Percentiles rank a stretch among this genome's conserved stretches.
Evolutionary conservation across 92 coral and sea anemone species (phyloP).

Genomic region (Palythoa grandiflora): DNA sequence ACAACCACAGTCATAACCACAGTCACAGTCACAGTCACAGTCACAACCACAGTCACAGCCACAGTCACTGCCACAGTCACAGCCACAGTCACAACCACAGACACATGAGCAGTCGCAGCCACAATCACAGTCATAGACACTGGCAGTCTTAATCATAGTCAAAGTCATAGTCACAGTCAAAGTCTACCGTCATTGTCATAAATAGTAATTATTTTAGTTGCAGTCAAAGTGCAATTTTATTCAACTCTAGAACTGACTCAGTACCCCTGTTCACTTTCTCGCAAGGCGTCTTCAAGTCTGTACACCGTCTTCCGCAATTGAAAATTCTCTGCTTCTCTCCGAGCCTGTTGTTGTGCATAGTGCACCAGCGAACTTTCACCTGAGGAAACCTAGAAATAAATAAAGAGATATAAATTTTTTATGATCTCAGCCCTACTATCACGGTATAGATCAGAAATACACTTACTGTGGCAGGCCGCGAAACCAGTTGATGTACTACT

Average conservation of each 20-base stretch:
- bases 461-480: conserved; percentile 88
- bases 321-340: conserved; percentile 88
- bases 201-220: too few relatives aligned
- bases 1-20: not conserved
- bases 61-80: too few relatives aligned
- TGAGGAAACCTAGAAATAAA: conserved; percentile 54
- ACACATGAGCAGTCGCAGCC: too few relatives aligned
- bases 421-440: too few relatives aligned
- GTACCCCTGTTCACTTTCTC: conserved; percentile 82
- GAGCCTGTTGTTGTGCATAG: conserved; percentile 97
- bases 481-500: conserved; percentile 87
- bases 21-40: too few relatives aligned
- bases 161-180: not conserved
- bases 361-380: conserved; percentile 89
- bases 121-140: too few relatives aligned
- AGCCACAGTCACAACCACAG: too few relatives aligned
- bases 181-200: not conserved
- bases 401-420: not conserved
- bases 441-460: not conserved
- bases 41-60: too few relatives aligned
- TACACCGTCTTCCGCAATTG: conserved; percentile 83
- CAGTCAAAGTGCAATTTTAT: not conserved
- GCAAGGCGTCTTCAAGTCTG: conserved; percentile 85
- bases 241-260: not conserved
- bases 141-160: too few relatives aligned